phyloP scores from a whole-genome alignment of 1,140 invertebrate genomes.

The Neodiprion virginianus region DNA sequence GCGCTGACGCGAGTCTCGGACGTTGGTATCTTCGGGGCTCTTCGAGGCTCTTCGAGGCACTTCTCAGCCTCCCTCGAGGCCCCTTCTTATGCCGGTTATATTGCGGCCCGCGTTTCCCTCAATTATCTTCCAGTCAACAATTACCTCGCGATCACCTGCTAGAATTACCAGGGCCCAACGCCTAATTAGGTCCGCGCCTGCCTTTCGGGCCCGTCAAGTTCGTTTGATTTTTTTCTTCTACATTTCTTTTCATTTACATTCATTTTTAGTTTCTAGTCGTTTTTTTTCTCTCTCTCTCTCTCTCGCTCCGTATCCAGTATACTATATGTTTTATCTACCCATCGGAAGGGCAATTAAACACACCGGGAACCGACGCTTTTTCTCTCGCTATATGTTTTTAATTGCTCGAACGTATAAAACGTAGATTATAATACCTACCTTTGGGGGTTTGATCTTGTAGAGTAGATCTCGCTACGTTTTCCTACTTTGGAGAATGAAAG shows the following conservation, averaged over 20 bases:
- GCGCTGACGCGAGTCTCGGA: neutral
- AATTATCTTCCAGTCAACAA: constrained; percentile 5
- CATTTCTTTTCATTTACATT: neutral
- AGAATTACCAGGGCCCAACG: neutral
- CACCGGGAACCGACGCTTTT: neutral
- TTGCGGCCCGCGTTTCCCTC: constrained; percentile 2
- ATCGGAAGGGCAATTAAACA: neutral
- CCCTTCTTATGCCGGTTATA: neutral
- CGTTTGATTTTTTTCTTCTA: too few relatives aligned
- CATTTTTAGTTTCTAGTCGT: neutral
- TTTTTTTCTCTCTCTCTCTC: neutral
- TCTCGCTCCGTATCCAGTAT: too few relatives aligned
- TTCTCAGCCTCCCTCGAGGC: neutral
- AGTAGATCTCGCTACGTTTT: too few relatives aligned
- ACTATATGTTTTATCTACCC: too few relatives aligned
- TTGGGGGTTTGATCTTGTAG: too few relatives aligned
- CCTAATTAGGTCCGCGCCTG: neutral
- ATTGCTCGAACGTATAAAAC: too few relatives aligned
- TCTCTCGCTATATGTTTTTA: too few relatives aligned
- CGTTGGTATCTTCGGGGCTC: neutral
- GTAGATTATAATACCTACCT: too few relatives aligned
- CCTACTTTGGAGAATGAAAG: too few relatives aligned
- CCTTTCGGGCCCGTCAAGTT: neutral
- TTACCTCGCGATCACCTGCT: constrained; percentile 1
- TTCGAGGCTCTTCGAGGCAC: neutral